phyloP scores from a whole-genome alignment of 2,113 vertebrate species.

The Coptodon bakossiorum region DNA sequence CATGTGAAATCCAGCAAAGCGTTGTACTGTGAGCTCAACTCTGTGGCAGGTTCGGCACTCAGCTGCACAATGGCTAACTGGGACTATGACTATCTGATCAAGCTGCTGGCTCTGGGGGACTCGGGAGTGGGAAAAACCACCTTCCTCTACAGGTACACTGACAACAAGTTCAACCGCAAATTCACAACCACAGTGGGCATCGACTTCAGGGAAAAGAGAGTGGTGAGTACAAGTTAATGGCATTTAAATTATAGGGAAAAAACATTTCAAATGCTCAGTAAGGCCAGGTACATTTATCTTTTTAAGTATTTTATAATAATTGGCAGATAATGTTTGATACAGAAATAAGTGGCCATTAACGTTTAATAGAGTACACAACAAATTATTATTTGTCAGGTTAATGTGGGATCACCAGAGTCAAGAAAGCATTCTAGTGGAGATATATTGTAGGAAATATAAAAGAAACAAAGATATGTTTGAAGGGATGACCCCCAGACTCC shows the following conservation, averaged over 20 bases:
- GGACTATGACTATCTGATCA: conserved; percentile 96
- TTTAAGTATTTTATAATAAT: background rate
- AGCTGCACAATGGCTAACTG: conserved; percentile 87
- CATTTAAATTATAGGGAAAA: background rate
- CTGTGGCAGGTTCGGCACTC: conserved; percentile 67
- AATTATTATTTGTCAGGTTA: background rate
- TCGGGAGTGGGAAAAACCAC: conserved; percentile 94
- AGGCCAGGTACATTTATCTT: background rate
- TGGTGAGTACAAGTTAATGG: conserved; percentile 75
- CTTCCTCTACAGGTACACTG: conserved; percentile 90
- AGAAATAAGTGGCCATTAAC: background rate
- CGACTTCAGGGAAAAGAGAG: conserved; percentile 94
- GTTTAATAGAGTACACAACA: background rate
- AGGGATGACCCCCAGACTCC: background rate
- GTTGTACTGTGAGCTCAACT: background rate
- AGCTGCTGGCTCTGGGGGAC: conserved; percentile 92
- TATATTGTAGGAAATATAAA: background rate
- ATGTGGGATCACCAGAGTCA: background rate
- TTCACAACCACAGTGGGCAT: conserved; percentile 96
- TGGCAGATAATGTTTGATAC: background rate
- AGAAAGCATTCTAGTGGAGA: background rate
- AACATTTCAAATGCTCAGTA: background rate
- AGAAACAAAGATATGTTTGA: background rate
- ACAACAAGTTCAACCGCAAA: conserved; percentile 90
- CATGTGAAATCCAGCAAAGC: background rate